Base-by-base conservation (phyloP, 2,888 invertebrate genomes). In the Neoscelio sp. region DNA sequence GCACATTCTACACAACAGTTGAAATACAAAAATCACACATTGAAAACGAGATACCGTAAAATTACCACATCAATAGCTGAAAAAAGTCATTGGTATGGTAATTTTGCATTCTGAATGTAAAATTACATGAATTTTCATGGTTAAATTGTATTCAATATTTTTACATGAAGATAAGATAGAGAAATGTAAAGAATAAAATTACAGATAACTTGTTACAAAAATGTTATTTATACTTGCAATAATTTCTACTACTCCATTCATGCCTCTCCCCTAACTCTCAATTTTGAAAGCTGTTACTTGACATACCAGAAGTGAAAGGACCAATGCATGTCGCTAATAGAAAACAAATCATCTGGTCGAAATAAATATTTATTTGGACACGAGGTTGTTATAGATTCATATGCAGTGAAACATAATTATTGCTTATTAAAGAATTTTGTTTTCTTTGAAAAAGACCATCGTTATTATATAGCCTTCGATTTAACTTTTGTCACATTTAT, bases 301-400 rank as follows among this genome's bases (percentile, higher is more conserved):
- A 33, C 33, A 10, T 33, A 2, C n/a, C 6, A 33, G 2, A 10
- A 2, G 33, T 33, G 33, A 33, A 33, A 33, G n/a, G 33, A 10
- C 13, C 38, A 12, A 38, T 12, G 38, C 13, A 8, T n/a, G n/a
- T n/a, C 12, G 4, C 54, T 35, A 13, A 38, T 23, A 54, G n/a
- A 40, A 40, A 56, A 56, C 40, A 56, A 40, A 35, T 54, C 20
- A 54, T 54, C 38, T 2, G 38, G 23, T 13, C 12, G n/a, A 48
- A 48, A 44, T 38, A 64, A 64, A 64, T 64, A 64, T 44, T 64
- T 38, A 64, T 64, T 64, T 48, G 26, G 35, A 64, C 35, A 17
- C 38, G 26, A 38, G 62, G 28, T 30, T 12, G 20, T 33, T 62
- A 26, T 62, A 35, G 35, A 62, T 48, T n/a, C n/a, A n/a, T n/a